A percentile compares a stretch with the other conserved stretches of the same genome.
Conservation (phyloP, 2,888 invertebrate species). For the Drosophila robusta region DNA sequence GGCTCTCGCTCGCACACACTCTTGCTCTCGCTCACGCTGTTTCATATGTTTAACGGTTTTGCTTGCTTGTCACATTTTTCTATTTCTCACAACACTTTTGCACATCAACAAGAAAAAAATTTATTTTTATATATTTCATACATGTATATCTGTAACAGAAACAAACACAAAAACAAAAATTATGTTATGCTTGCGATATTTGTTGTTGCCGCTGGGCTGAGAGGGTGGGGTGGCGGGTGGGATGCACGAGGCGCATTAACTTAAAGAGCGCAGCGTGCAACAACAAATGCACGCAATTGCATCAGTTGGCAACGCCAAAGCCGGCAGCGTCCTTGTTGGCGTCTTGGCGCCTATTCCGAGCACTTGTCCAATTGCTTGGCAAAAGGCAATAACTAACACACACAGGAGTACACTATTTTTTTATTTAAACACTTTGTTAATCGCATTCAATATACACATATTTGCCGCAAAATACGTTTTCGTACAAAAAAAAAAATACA, state of each 20-base stretch:
- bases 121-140: slow-evolving; percentile 1
- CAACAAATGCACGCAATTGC: slow-evolving; percentile 34
- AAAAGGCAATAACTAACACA: slow-evolving; percentile 9
- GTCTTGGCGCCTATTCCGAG: slow-evolving; percentile 54
- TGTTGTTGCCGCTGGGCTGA: slow-evolving; percentile 33
- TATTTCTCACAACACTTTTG: slow-evolving; percentile 47
- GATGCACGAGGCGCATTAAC: background rate
- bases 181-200: slow-evolving; percentile 29
- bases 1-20: slow-evolving; percentile 1
- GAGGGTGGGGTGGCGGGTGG: background rate
- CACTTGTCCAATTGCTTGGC: slow-evolving; percentile 39
- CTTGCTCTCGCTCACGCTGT: slow-evolving; percentile 8
- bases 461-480: slow-evolving; percentile 30
- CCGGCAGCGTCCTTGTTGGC: slow-evolving; percentile 47
- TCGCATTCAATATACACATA: slow-evolving; percentile 13
- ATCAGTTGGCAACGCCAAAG: slow-evolving; percentile 21
- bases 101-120: slow-evolving; percentile 17
- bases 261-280: slow-evolving; percentile 26
- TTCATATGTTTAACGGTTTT: slow-evolving; percentile 26
- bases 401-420: slow-evolving; percentile 1
- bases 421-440: slow-evolving; percentile 17
- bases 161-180: slow-evolving; percentile 52
- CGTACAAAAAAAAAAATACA: slow-evolving; percentile 37
- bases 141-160: slow-evolving; percentile 44
- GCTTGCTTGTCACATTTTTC: slow-evolving; percentile 36